These are phyloP conservation scores for Pica pica DNA, from an alignment of 2,113 vertebrate genomes.

Conservation along the genomic window DNA sequence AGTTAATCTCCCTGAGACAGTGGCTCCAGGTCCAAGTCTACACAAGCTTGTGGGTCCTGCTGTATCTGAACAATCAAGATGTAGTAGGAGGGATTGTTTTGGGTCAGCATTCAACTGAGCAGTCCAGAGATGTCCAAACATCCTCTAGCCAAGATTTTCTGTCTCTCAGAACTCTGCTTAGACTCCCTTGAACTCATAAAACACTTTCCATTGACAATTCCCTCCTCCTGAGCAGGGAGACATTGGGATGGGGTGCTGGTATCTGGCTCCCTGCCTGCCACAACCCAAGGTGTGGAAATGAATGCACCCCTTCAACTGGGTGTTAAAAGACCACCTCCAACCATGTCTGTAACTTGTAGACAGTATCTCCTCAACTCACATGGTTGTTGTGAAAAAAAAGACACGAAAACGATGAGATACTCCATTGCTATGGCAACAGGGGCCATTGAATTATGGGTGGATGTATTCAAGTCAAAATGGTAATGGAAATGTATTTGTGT, in stretches of 20 bases:
- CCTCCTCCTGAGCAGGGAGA: neutral
- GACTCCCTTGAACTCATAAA: neutral
- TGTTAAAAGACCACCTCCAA: neutral
- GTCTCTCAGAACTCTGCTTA: neutral
- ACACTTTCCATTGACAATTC: neutral
- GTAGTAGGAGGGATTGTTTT: neutral
- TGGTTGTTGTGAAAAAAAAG: neutral
- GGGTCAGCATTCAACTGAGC: neutral
- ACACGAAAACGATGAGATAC: neutral
- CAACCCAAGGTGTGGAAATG: neutral
- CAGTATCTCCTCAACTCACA: neutral
- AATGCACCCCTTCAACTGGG: neutral
- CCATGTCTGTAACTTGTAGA: fast-evolving
- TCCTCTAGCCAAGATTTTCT: neutral
- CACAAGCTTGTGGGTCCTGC: fast-evolving
- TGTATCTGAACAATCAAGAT: neutral
- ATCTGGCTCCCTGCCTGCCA: neutral
- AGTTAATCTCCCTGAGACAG: neutral
- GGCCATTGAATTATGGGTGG: neutral
- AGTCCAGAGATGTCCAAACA: neutral
- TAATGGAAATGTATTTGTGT: neutral
- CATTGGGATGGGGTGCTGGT: neutral
- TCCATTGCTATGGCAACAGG: conserved; percentile 12
- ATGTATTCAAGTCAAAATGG: neutral
- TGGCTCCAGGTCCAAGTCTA: neutral